Base-by-base conservation (phyloP, 2,888 invertebrate genomes). In the Merodon equestris region DNA sequence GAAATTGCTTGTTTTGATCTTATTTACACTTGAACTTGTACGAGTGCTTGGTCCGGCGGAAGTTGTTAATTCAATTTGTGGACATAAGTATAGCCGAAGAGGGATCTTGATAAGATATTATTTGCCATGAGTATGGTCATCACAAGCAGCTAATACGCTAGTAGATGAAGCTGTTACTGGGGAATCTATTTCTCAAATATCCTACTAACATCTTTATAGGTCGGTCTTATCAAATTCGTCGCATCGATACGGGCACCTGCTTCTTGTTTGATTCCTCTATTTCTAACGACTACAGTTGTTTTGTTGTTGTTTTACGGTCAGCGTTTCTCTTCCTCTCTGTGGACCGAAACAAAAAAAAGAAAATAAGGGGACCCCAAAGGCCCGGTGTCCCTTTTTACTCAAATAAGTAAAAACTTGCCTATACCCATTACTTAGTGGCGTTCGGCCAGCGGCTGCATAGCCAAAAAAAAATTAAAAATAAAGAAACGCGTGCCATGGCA, bases 211-310 rank as follows among this genome's bases (percentile, higher is more conserved):
- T 27, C 27, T 27, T 27, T 27, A 27, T 27, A 27, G 2, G 27
- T 27, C 7, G 3, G 2, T 7, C 72, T 77, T 77, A 77, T 77
- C 77, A 72, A 77, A 68, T 48, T 50, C 67, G 57, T 67, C 58
- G 61, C 77, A 77, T 77, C 77, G 67, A 56, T 63, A 77, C 56
- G 18, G 51, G 67, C 77, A 77, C 61, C 77, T 77, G 77, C 77
- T 73, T 77, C 73, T 71, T 42, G 40, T 18, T 42, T 48, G 42
- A 58, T 56, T 48, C 42, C 60, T 53, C 73, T 51, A 77, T 58
- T 72, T 50, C 48, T 67, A 50, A 63, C 61, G 57, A 72, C 50
- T 63, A 34, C 45, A 36, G 44, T 60, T 40, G 53, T 48, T 48
- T 56, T 13, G 42, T 27, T 54, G 17, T 48, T 60, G 47, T 48